Evolutionary conservation across 2,797 vertebrate species (phyloP), one percentile per base, ranked within the genome.

Genomic region (Gymnothorax reevesii): DNA sequence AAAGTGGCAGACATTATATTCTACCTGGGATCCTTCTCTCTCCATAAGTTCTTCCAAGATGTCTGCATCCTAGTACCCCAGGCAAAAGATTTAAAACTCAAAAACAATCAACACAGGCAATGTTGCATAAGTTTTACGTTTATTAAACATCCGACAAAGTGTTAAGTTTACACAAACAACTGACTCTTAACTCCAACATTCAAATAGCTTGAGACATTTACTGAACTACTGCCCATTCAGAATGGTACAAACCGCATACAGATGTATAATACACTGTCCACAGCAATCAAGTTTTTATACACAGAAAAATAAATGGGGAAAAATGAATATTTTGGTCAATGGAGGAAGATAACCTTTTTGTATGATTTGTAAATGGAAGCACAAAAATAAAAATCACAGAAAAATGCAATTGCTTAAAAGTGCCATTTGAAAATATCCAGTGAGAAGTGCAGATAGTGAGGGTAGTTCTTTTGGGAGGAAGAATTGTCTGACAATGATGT

Each of bases 151-250:
- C 87, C 86, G 91, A 96, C 95, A 96, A 94, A 92, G 93, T 95
- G 94, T 95, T 95, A 94, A 94, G 96, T 95, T 95, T 94, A 95
- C 96, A 96, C 95, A 95, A 96, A 97, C 93, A 94, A 95, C 90
- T 96, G 94, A 95, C 93, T 94, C 93, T 92, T 94, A 96, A 93
- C 90, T 93, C 95, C 94, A 95, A 94, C 94, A 95, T 95, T 95
- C 93, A 94, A 91, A 94, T 92, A 90, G 93, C 55, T 88, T 94
- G 89, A 93, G 92, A 97, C 96, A 94, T 92, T 90, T 90, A 95
- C 92, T 94, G 92, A 89, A 90, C 91, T 88, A 92, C 87, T 87
- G 87, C 85, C 89, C 88, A 90, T 90, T 88, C 86, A 91, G 85
- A 80, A 90, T 88, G 88, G 89, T 90, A 90, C 85, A 88, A 92